Evolutionary conservation across 1,140 invertebrate genomes (phyloP), one percentile per base, ranked within the genome.

Genomic region (Plectrocnemia conspersa): DNA sequence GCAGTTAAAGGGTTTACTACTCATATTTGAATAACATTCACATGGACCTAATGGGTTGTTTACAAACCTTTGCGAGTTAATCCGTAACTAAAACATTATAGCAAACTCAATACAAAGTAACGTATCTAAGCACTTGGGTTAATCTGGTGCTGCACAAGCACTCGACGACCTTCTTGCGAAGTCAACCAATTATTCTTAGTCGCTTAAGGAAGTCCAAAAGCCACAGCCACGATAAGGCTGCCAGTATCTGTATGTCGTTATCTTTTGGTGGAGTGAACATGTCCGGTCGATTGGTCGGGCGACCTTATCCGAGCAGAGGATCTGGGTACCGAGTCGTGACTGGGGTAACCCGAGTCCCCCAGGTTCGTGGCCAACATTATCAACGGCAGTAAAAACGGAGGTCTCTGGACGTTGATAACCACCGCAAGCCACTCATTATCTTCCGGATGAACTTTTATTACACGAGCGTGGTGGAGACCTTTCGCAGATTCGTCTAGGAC

Each of bases 181-280:
- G 27, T 29, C 27, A 29, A 29, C 11, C 35, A 38, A 38, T 38
- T 38, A 38, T 38, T 38, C 35, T 10, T 16, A 38, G 35, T 15
- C 11, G 18, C 18, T 38, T 38, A 38, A 38, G 13, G 35, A 10
- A 38, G 35, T 38, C n/a, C 27, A 29, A 6, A 7, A 29, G 27
- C 6, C 6, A 29, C 6, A 29, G 27, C 6, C 6, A 29, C 27
- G 27, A 29, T 29, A 29, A 29, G 27, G 27, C 27, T 29, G 27
- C n/a, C 35, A 13, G 35, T 38, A 38, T 38, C 35, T 38, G 5
- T 5, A 15, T 6, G 35, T 16, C 7, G 13, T 38, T 38, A 38
- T 38, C 35, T 38, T 16, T 38, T 7, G 35, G 7, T 16, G 35
- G 35, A 38, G 35, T 38, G 35, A 38, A 38, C 35, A 38, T 38